Evolutionary conservation across 2,113 vertebrate genomes (phyloP).

Genomic region (Podarcis cretensis): DNA sequence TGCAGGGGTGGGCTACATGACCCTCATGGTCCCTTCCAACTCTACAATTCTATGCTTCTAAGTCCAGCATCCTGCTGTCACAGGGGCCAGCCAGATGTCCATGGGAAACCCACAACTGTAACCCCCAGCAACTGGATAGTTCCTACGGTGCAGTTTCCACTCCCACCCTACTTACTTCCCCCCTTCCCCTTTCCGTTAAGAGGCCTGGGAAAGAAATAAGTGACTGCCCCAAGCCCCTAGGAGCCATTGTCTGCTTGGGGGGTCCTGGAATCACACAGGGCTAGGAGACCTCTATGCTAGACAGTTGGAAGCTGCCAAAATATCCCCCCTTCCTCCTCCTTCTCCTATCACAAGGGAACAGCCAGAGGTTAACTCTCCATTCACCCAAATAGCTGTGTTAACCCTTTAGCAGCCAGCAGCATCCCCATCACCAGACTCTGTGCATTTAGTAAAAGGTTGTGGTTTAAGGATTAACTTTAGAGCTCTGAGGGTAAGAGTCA

Average conservation of each 20-base stretch:
- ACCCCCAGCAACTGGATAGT: too few species aligned
- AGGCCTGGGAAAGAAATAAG: slow-evolving; percentile 4
- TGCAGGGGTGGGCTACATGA: too few species aligned
- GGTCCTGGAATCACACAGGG: neutral
- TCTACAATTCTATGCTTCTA: too few species aligned
- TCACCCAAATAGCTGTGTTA: neutral
- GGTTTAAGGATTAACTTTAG: neutral
- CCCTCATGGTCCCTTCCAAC: too few species aligned
- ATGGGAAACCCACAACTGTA: too few species aligned
- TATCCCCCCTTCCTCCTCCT: neutral
- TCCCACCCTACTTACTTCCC: neutral
- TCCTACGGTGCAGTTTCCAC: neutral
- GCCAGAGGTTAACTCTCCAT: neutral
- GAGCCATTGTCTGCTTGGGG: neutral
- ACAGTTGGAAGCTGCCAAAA: neutral
- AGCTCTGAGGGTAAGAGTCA: too few species aligned
- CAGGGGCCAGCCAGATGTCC: too few species aligned
- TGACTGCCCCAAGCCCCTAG: neutral
- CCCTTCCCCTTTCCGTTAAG: slow-evolving; percentile 22
- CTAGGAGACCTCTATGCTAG: neutral
- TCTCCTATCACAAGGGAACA: neutral
- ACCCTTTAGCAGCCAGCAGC: neutral
- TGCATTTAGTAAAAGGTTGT: neutral
- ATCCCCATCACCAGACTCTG: neutral
- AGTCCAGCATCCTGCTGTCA: too few species aligned